Evolutionary conservation across 2,113 vertebrate species (phyloP).

Genomic region (Pterocles burchelli): DNA sequence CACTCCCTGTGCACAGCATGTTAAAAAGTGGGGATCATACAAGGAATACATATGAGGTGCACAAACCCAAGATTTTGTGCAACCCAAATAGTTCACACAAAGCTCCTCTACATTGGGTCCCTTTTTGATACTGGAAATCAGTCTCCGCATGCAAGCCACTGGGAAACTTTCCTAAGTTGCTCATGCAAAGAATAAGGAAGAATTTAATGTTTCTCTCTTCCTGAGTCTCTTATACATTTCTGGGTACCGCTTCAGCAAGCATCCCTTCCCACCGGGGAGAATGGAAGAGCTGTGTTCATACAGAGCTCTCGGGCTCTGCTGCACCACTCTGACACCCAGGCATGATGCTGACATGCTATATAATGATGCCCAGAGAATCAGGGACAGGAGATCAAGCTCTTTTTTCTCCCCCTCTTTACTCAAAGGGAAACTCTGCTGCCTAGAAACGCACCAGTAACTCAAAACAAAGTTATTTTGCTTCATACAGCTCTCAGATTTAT

Average conservation of each 20-base stretch:
- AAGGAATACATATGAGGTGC: neutral
- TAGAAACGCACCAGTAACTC: neutral
- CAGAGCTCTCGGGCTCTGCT: neutral
- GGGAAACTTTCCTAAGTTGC: neutral
- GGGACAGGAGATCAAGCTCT: neutral
- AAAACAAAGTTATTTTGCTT: neutral
- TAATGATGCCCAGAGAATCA: neutral
- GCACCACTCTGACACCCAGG: neutral
- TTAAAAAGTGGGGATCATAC: neutral
- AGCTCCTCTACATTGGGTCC: rapidly evolving
- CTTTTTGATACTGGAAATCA: neutral
- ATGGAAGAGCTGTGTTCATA: neutral
- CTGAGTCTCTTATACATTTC: rapidly evolving
- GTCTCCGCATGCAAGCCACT: rapidly evolving
- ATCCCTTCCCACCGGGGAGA: neutral
- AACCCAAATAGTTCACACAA: no score
- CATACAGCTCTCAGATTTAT: neutral
- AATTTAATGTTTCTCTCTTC: neutral
- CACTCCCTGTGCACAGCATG: neutral
- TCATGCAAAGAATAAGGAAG: neutral
- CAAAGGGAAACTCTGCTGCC: neutral
- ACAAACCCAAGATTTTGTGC: neutral
- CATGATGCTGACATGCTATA: rapidly evolving
- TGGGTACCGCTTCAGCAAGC: neutral
- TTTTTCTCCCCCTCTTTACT: neutral